These are phyloP conservation scores for Oreocharis arfaki DNA, from an alignment of 2,113 vertebrate genomes.

Conservation along the genomic window DNA sequence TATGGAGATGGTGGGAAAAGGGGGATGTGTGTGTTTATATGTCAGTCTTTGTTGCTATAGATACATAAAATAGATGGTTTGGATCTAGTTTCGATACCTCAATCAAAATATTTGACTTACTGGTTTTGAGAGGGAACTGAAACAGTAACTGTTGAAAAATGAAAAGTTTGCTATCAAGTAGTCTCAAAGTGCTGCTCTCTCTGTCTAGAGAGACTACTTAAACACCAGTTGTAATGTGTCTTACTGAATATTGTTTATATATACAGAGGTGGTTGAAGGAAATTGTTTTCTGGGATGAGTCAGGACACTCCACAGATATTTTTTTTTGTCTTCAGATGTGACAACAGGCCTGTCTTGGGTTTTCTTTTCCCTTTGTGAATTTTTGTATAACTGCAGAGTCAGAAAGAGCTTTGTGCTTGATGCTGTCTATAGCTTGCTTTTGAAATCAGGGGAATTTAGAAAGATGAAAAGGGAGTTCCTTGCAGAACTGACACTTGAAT, in stretches of 20 bases:
- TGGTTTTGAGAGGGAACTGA: neutral
- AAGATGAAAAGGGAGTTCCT: neutral
- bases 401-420: neutral
- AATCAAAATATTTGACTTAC: neutral
- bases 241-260: neutral
- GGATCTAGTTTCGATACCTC: neutral
- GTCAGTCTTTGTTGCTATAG: neutral
- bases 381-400: neutral
- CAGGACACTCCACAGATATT: neutral
- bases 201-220: neutral
- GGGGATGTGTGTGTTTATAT: neutral
- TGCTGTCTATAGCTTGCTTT: neutral
- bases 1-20: neutral
- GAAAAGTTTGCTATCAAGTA: neutral
- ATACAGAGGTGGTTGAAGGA: neutral
- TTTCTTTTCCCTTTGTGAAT: neutral
- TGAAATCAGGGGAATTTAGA: neutral
- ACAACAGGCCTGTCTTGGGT: neutral
- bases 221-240: neutral
- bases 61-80: neutral
- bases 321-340: neutral
- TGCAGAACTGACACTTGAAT: neutral
- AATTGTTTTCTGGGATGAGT: neutral
- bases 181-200: neutral
- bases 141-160: neutral